These are phyloP conservation scores for Dinomys branickii DNA, from an alignment of 2,113 vertebrate genomes.

Conservation along the genomic window DNA sequence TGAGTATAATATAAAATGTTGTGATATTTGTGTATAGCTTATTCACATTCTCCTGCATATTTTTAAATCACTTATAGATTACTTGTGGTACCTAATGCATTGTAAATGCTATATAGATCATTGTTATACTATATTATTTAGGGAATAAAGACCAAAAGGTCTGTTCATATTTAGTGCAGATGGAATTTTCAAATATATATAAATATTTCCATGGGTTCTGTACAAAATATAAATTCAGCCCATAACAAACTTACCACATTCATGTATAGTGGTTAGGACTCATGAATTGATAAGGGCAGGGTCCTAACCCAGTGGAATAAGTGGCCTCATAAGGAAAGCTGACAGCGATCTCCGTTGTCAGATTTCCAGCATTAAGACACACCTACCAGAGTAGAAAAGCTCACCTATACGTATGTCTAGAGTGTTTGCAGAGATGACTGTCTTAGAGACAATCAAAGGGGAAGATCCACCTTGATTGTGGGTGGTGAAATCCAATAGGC, in stretches of 20 bases:
- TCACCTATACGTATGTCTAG: too few species aligned
- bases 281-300: not conserved
- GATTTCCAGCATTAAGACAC: too few species aligned
- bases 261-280: not conserved
- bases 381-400: too few species aligned
- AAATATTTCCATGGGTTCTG: not conserved
- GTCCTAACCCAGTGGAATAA: not conserved
- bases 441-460: too few species aligned
- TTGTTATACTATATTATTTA: too few species aligned
- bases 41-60: not conserved
- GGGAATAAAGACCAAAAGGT: not conserved
- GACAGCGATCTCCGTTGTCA: too few species aligned
- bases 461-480: too few species aligned
- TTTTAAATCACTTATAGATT: not conserved
- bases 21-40: not conserved
- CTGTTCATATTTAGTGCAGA: not conserved
- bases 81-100: too few species aligned
- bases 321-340: not conserved
- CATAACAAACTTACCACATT: not conserved
- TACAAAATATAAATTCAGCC: not conserved
- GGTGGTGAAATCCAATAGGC: too few species aligned
- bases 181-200: not conserved
- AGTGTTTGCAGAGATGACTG: too few species aligned
- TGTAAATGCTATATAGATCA: too few species aligned
- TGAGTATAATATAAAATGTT: not conserved